phyloP scores from a whole-genome alignment of 2,797 vertebrate species.

The Arremon brunneinucha region DNA sequence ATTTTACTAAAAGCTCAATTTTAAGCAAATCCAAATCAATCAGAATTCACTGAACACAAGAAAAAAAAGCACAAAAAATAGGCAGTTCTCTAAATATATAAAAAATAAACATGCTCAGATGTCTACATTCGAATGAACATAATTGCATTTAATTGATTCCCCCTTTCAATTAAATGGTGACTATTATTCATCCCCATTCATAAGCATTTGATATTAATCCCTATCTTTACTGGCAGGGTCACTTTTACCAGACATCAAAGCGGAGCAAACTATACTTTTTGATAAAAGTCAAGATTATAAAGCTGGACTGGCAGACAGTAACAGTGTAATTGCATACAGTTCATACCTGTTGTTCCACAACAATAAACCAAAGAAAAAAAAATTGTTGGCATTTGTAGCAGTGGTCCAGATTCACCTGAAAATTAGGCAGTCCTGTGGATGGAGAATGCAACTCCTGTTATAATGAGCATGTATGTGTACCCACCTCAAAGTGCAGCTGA shows the following conservation, averaged over 20 bases:
- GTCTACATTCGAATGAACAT: not conserved
- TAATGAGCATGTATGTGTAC: rapidly evolving
- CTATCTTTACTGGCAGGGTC: not conserved
- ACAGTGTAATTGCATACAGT: not conserved
- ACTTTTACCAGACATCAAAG: not conserved
- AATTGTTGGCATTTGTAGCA: not conserved
- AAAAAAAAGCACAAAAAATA: not conserved
- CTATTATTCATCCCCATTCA: not conserved
- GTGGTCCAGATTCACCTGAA: not conserved
- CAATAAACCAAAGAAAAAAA: not conserved
- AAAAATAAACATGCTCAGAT: not conserved
- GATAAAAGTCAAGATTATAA: not conserved
- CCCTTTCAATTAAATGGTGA: not conserved
- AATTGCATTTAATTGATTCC: not conserved
- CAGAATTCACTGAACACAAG: not conserved
- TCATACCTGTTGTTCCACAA: not conserved
- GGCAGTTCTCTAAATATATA: not conserved
- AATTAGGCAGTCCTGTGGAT: not conserved
- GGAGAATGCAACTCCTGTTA: not conserved
- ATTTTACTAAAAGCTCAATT: not conserved
- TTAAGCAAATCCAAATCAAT: not conserved
- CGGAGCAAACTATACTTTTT: not conserved
- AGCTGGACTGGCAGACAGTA: not conserved
- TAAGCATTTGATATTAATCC: not conserved
- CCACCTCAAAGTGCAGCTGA: not conserved